Percentiles rank a stretch among this genome's conserved stretches.
Conservation (phyloP, 1,140 invertebrate genomes). For the Aphis gossypii region DNA sequence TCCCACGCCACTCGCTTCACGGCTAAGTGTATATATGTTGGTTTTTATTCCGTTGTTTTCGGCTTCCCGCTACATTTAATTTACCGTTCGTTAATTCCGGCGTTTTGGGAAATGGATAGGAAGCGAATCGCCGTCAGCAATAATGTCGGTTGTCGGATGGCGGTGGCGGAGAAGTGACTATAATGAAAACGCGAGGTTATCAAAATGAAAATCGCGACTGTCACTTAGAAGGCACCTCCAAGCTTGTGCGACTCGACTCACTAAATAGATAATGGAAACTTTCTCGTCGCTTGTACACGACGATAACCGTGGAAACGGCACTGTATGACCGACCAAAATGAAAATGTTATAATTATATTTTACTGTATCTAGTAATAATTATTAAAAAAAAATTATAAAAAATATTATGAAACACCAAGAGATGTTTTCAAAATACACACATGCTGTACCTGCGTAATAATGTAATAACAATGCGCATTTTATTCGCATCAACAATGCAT, state of each 20-base stretch:
- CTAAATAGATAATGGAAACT: not conserved
- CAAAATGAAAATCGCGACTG: not conserved
- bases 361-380: not conserved
- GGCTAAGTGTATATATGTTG: not conserved
- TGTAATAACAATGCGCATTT: no score
- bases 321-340: not conserved
- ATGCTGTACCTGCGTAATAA: no score
- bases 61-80: not conserved
- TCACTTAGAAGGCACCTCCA: slow-evolving; percentile 2
- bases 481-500: no score
- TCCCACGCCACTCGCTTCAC: not conserved
- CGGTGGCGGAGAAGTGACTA: not conserved
- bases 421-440: not conserved
- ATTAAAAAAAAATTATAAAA: not conserved
- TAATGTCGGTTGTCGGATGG: not conserved
- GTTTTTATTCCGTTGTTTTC: not conserved
- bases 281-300: not conserved
- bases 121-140: not conserved
- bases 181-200: not conserved
- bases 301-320: not conserved
- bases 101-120: not conserved
- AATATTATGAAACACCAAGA: not conserved
- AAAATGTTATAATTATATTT: not conserved
- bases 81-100: not conserved
- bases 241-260: not conserved